A percentile compares a stretch with the other conserved stretches of the same genome.
Conservation (phyloP, 2,113 vertebrate species). For the Jacana jacana region DNA sequence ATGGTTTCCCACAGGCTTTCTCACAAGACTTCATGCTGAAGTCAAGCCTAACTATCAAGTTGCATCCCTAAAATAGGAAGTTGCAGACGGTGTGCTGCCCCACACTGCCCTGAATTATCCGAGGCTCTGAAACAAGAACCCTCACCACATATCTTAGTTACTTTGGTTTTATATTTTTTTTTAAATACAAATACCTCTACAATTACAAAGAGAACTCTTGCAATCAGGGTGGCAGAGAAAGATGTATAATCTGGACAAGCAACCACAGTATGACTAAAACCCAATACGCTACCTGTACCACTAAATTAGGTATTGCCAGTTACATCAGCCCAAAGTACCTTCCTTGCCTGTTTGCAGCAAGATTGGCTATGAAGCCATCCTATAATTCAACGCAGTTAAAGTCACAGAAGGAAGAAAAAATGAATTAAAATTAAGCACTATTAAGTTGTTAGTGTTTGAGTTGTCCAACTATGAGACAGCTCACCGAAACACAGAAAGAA, state of each 20-base stretch:
- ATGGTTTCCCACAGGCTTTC: not conserved
- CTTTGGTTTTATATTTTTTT: not conserved
- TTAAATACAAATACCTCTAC: not conserved
- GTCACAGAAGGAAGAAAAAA: not conserved
- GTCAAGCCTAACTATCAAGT: not conserved
- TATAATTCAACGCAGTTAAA: not conserved
- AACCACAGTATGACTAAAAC: not conserved
- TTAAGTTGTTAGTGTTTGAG: not conserved
- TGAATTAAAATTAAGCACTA: not conserved
- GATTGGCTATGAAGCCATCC: not conserved
- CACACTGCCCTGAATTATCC: not conserved
- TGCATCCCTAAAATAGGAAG: not conserved
- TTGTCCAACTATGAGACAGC: not conserved
- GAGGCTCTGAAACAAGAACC: not conserved
- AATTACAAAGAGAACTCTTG: not conserved
- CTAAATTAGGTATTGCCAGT: not conserved
- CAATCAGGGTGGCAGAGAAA: not conserved
- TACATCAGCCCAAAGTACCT: not conserved
- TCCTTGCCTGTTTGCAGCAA: not conserved
- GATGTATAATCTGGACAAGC: not conserved
- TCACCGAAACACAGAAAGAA: not conserved
- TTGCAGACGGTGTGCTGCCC: accelerated
- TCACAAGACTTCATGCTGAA: not conserved
- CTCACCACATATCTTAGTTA: not conserved
- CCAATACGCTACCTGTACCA: not conserved